These are phyloP conservation scores for Eleginops maclovinus DNA, from an alignment of 2,113 vertebrate genomes.

Conservation along the genomic window DNA sequence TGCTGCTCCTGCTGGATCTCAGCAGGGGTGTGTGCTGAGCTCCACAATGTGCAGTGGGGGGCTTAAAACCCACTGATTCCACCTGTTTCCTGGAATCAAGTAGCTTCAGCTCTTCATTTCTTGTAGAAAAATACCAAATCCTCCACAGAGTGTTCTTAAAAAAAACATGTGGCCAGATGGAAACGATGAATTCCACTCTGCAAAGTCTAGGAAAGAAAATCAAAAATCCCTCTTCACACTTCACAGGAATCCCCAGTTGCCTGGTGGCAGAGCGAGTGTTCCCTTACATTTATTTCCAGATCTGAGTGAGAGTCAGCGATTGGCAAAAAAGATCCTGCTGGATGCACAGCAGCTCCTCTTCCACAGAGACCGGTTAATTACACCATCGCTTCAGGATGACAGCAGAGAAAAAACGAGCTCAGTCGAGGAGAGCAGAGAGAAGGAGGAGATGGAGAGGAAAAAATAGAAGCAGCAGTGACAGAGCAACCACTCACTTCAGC, in stretches of 20 bases:
- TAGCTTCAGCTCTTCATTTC: constrained; percentile 26
- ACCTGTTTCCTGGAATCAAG: constrained; percentile 51
- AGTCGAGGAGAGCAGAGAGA: constrained; percentile 58
- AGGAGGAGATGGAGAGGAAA: constrained; percentile 30
- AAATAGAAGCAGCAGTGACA: constrained; percentile 37
- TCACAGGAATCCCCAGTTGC: constrained; percentile 54
- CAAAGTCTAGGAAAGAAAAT: constrained; percentile 33
- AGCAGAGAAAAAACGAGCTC: constrained; percentile 52
- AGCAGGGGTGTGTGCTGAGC: constrained; percentile 38
- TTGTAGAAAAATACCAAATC: constrained; percentile 22
- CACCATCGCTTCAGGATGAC: constrained; percentile 49
- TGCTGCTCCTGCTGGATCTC: constrained; percentile 47
- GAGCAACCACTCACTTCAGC: constrained; percentile 53
- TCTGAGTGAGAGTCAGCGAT: constrained; percentile 27
- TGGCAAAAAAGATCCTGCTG: constrained; percentile 22
- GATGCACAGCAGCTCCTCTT: constrained; percentile 32
- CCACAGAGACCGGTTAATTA: constrained; percentile 78
- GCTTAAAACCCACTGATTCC: constrained; percentile 41
- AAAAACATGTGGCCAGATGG: background rate
- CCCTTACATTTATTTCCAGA: constrained; percentile 41
- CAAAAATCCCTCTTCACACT: constrained; percentile 29
- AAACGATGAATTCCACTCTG: constrained; percentile 15
- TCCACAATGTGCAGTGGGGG: constrained; percentile 46
- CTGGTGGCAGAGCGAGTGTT: constrained; percentile 28
- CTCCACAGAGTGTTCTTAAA: constrained; percentile 4